Conservation (phyloP, 2,797 vertebrate species). For the Malurus leucopterus region DNA sequence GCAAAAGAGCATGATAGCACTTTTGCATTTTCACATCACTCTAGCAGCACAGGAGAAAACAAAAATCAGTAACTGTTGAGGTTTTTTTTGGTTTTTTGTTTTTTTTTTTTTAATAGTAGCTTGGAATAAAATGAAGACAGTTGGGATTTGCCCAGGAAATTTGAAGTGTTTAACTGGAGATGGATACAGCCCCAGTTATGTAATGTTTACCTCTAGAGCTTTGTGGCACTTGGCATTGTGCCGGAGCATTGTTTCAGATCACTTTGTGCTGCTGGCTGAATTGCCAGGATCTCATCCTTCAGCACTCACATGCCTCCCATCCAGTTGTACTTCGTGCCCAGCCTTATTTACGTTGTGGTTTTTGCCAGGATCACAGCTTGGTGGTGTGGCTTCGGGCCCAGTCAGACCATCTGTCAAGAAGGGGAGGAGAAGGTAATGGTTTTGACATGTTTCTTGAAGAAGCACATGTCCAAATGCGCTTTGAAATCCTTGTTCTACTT, state of each 20-base stretch:
- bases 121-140: neutral
- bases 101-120: neutral
- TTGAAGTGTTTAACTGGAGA: neutral
- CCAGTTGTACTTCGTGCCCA: conserved; percentile 20
- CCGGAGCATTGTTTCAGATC: neutral
- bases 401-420: conserved; percentile 43
- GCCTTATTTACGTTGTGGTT: conserved; percentile 39
- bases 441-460: conserved; percentile 18
- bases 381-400: conserved; percentile 29
- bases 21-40: neutral
- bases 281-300: neutral
- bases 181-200: neutral
- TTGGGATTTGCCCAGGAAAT: neutral
- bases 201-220: neutral
- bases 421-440: neutral
- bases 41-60: neutral
- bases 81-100: fast-evolving
- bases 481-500: neutral
- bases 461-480: conserved; percentile 19
- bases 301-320: neutral
- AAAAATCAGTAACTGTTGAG: neutral
- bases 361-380: conserved; percentile 62
- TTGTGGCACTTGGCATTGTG: neutral
- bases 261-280: neutral
- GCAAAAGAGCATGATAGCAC: neutral